Percentiles rank a stretch among this genome's conserved stretches.
phyloP scores from a whole-genome alignment of 2,797 vertebrate species.

The Ctenosaura bakeri region DNA sequence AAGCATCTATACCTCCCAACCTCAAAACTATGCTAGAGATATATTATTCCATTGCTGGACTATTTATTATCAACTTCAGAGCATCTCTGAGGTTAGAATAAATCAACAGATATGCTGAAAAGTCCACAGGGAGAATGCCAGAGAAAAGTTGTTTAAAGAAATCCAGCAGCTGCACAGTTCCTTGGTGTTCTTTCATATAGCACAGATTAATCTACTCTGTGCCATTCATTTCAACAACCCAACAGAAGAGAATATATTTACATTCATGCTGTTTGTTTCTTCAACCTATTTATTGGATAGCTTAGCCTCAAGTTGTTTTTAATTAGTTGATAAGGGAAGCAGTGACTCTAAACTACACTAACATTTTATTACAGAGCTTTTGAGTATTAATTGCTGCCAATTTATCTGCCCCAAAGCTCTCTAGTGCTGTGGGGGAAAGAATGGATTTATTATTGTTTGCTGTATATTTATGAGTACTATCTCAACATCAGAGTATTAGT shows the following conservation, averaged over 20 bases:
- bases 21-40: background rate
- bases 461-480: conserved; percentile 72
- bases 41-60: background rate
- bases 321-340: conserved; percentile 77
- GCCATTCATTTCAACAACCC: conserved; percentile 58
- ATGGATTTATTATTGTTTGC: conserved; percentile 68
- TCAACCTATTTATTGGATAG: conserved; percentile 73
- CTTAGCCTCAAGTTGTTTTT: conserved; percentile 77
- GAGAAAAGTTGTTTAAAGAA: background rate
- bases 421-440: conserved; percentile 43
- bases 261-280: conserved; percentile 65
- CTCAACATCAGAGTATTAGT: conserved; percentile 64
- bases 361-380: conserved; percentile 72
- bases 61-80: background rate
- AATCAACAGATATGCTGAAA: background rate
- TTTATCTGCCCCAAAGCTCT: conserved; percentile 73
- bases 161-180: conserved; percentile 26
- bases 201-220: conserved; percentile 48
- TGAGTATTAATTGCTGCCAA: conserved; percentile 75
- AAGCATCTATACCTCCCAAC: no score
- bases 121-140: background rate
- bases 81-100: background rate
- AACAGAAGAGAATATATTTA: conserved; percentile 64
- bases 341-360: conserved; percentile 75
- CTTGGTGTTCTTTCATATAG: conserved; percentile 47